Percentiles rank a stretch among this genome's conserved stretches.
Evolutionary conservation across 2,888 invertebrate species (phyloP).

Genomic region (Trichopria drosophilae): DNA sequence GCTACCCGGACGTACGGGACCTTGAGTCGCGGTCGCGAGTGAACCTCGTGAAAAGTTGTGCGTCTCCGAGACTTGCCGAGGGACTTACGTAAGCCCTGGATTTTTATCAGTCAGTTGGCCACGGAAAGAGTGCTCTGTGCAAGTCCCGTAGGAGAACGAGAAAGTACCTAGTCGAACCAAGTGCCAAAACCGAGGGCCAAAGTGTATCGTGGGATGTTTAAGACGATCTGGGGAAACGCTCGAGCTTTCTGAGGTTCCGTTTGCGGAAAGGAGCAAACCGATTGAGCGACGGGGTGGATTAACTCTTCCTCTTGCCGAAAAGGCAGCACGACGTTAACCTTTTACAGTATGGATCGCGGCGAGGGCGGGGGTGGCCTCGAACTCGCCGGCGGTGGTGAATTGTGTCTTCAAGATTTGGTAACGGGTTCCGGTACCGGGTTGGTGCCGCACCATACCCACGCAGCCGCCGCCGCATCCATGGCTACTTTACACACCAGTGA

Average conservation of each 20-base stretch:
- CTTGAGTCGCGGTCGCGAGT: not conserved
- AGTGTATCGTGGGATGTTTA: slow-evolving; percentile 25
- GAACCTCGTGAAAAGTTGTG: no score
- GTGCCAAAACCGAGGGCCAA: not conserved
- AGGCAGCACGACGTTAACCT: slow-evolving; percentile 59
- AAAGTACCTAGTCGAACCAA: no score
- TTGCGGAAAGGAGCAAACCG: no score
- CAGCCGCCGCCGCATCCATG: slow-evolving; percentile 61
- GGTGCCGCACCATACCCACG: slow-evolving; percentile 60
- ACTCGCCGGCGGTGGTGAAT: slow-evolving; percentile 59
- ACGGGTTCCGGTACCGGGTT: slow-evolving; percentile 62
- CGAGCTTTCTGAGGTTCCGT: no score
- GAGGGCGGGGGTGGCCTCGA: slow-evolving; percentile 57
- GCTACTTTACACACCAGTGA: no score
- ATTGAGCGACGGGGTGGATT: slow-evolving; percentile 44
- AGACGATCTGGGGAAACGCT: slow-evolving; percentile 32
- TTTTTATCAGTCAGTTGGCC: no score
- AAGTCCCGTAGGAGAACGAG: no score
- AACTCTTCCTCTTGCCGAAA: slow-evolving; percentile 27
- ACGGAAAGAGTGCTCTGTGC: no score
- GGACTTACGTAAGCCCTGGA: slow-evolving; percentile 52
- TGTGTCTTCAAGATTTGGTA: slow-evolving; percentile 76
- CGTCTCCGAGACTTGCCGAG: slow-evolving; percentile 36
- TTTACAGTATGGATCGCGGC: slow-evolving; percentile 57
- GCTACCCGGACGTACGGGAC: not conserved